These are phyloP conservation scores for Halictus rubicundus DNA, from an alignment of 1,140 invertebrate species.

Conservation along the genomic window DNA sequence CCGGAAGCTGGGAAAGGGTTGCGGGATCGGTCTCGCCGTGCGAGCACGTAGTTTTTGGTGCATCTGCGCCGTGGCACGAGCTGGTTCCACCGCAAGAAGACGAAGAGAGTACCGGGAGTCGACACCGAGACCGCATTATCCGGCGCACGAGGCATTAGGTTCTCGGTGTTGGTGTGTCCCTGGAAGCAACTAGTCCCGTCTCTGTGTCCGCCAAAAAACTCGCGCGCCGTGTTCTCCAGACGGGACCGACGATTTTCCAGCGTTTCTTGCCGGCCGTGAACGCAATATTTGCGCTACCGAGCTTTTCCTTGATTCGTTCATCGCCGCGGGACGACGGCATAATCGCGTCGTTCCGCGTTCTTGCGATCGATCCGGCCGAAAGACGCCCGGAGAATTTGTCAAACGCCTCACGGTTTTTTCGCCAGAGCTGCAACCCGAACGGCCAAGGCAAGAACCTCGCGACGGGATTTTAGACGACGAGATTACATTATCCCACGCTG, in stretches of 20 bases:
- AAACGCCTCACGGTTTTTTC: background rate
- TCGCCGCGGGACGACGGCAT: background rate
- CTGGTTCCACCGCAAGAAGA: conserved; percentile 57
- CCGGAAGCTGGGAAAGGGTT: background rate
- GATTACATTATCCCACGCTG: conserved; percentile 14
- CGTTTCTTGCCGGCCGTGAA: background rate
- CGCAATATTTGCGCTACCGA: background rate
- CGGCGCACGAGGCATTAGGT: conserved; percentile 59
- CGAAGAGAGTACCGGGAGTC: conserved; percentile 51
- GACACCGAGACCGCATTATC: conserved; percentile 66
- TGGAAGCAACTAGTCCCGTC: background rate
- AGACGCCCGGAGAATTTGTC: background rate
- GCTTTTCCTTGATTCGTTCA: conserved; percentile 8
- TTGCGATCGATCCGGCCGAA: background rate
- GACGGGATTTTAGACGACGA: background rate
- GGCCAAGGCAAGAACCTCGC: background rate
- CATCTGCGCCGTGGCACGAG: conserved; percentile 19
- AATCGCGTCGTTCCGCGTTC: background rate
- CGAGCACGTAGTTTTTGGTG: conserved; percentile 56
- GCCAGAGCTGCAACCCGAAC: background rate
- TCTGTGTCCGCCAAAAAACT: conserved; percentile 16
- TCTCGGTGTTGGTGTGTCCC: conserved; percentile 9
- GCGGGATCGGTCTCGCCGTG: background rate
- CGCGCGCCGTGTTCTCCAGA: too few relatives aligned
- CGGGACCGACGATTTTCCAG: background rate